Evolutionary conservation across 2,113 vertebrate genomes (phyloP).

Genomic region (Jaculus jaculus): DNA sequence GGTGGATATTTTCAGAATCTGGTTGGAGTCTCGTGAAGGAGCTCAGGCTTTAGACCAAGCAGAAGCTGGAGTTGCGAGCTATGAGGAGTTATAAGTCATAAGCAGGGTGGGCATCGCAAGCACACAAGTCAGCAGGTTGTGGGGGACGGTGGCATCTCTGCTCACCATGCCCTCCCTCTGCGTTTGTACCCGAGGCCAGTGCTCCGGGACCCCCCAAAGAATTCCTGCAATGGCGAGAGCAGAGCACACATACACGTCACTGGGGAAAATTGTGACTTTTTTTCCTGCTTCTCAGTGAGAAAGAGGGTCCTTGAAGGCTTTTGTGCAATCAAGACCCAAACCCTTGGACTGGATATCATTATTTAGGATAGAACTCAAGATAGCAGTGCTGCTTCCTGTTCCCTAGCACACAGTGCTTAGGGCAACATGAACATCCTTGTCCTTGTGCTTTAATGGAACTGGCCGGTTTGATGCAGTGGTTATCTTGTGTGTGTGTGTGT

Average conservation of each 20-base stretch:
- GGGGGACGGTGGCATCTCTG: neutral
- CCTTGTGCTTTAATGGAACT: neutral
- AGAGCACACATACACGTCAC: slow-evolving; percentile 1
- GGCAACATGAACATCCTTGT: neutral
- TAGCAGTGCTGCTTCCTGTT: neutral
- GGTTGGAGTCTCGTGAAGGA: neutral
- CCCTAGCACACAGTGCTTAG: neutral
- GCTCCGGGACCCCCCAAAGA: neutral
- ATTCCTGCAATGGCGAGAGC: neutral
- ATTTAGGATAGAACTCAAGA: neutral
- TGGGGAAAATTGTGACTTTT: slow-evolving; percentile 33
- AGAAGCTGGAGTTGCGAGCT: neutral
- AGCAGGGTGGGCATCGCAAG: neutral
- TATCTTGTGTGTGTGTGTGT: neutral
- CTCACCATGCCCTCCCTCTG: neutral
- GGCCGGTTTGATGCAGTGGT: neutral
- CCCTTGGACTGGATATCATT: neutral
- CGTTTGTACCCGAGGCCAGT: neutral
- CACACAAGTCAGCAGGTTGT: neutral
- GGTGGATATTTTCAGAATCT: neutral
- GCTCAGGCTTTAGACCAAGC: neutral
- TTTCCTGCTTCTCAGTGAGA: neutral
- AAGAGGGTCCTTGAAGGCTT: neutral
- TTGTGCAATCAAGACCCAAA: neutral
- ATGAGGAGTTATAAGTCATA: no score